Evolutionary conservation across 1,140 invertebrate species (phyloP), one percentile per base, ranked within the genome.

Genomic region (Probaryconus sp.): DNA sequence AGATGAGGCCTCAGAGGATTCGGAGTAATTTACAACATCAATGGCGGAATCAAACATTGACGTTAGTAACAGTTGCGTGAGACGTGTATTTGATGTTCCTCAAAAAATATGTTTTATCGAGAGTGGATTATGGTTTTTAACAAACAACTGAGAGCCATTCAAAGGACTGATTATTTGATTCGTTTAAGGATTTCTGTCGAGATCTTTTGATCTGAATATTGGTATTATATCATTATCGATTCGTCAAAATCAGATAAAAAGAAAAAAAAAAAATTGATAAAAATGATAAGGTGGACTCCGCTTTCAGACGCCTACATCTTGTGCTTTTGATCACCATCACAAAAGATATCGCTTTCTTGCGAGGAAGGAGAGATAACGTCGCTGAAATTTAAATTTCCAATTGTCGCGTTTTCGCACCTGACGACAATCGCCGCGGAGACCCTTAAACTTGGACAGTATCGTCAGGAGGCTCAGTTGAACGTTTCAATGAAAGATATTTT

Each of bases 201-300:
- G 48, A n/a, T n/a, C 33, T 4, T 53, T 17, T 10, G 33, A 53
- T 37, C 48, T 18, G 10, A 16, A 9, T 18, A 6, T 16, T 11
- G n/a, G 37, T 16, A 31, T 33, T 24, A 50, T 17, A 5, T 3
- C 26, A 24, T 53, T 53, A 53, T 53, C 50, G 50, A 55, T 40
- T 38, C 13, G 14, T 7, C 5, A 0, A 7, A 26, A 55, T 55
- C 37, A 35, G 50, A 55, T 40, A 40, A 20, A 37, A n/a, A n/a
- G n/a, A n/a, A n/a, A n/a, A n/a, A n/a, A n/a, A n/a, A n/a, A n/a
- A 40, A 40, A 30, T 40, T 55, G 50, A 55, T 55, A 55, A 55
- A 56, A 43, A 16, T 21, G 33, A 42, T 56, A 28, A 40, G 16
- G 33, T 31, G 30, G 20, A 17, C 10, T 14, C 0, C 24, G 50